These are phyloP conservation scores for Lasioglossum malachurum DNA, from an alignment of 2,888 invertebrate genomes.

Conservation along the genomic window DNA sequence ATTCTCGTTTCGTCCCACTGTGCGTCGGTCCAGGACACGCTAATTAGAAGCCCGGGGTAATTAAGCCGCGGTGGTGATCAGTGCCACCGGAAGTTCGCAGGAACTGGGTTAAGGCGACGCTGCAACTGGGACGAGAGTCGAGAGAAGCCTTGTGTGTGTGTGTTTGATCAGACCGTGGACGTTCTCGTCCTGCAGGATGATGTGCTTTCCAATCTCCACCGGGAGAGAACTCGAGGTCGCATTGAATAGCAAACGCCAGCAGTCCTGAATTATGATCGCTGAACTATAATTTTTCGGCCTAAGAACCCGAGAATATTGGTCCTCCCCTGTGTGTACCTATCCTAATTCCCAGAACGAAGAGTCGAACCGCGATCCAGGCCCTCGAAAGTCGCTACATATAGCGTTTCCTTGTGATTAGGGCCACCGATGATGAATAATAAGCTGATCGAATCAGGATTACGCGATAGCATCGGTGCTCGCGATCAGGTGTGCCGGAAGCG, in stretches of 20 bases:
- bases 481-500: background rate
- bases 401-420: background rate
- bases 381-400: background rate
- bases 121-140: constrained; percentile 22
- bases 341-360: background rate
- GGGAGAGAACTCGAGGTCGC: background rate
- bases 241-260: background rate
- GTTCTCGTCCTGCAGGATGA: constrained; percentile 1
- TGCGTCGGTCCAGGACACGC: constrained; percentile 4
- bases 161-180: background rate
- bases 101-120: constrained; percentile 53
- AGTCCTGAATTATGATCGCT: background rate
- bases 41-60: constrained; percentile 48
- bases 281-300: background rate
- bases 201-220: background rate
- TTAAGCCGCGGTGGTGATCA: constrained; percentile 41
- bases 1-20: background rate
- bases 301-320: background rate
- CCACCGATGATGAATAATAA: background rate
- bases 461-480: background rate
- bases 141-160: background rate
- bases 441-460: background rate
- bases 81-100: constrained; percentile 40
- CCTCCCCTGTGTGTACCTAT: background rate
- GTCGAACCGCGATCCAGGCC: background rate